Conservation (phyloP, 2,113 vertebrate genomes). For the Megaceryle torquata region DNA sequence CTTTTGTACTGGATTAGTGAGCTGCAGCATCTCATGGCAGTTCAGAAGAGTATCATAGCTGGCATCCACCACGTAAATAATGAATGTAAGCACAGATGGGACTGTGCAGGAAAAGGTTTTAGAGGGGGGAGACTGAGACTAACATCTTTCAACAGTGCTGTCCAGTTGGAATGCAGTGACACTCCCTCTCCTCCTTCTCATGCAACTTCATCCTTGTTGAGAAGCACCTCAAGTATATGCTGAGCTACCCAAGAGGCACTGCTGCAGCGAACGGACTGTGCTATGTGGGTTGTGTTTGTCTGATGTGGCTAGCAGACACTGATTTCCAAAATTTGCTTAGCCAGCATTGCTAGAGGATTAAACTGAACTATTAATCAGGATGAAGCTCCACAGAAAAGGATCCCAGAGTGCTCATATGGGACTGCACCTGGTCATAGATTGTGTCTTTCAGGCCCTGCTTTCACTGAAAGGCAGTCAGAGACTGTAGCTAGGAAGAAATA, state of each 20-base stretch:
- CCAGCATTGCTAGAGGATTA: not conserved
- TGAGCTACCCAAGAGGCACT: not conserved
- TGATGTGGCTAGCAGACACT: not conserved
- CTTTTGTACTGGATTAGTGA: not conserved
- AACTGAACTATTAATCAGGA: not conserved
- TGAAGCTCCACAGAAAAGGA: not conserved
- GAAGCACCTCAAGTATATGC: not conserved
- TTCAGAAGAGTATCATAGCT: not conserved
- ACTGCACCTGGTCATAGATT: not conserved
- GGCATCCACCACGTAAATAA: not conserved
- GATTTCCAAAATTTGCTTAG: not conserved
- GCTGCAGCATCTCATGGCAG: not conserved
- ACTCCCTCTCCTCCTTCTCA: not conserved
- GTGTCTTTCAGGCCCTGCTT: not conserved
- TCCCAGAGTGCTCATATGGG: not conserved
- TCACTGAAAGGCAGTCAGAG: not conserved
- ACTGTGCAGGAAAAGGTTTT: not conserved
- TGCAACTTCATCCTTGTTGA: not conserved
- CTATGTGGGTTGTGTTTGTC: rapidly evolving
- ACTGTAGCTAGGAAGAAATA: not conserved
- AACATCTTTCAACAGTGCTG: not conserved
- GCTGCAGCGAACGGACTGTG: not conserved
- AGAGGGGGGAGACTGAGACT: not conserved
- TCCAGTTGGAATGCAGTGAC: not conserved
- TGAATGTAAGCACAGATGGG: not conserved